Percentiles rank a stretch among this genome's conserved stretches.
phyloP scores from a whole-genome alignment of 2,888 invertebrate species.

The Acronicta leporina region DNA sequence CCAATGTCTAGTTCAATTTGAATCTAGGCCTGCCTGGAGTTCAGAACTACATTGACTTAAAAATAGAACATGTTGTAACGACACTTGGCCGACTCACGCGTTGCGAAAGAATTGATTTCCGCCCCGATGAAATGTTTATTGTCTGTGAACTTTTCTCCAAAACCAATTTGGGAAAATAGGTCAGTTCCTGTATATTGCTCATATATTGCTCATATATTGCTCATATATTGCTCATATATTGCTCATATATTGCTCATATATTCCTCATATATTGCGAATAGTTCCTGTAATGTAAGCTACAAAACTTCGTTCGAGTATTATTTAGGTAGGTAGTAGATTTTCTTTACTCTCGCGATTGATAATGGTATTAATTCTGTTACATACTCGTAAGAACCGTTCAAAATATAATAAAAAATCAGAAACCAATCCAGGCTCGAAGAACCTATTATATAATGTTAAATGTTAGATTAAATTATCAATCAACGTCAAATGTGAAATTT shows the following conservation, averaged over 20 bases:
- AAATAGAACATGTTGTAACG: constrained; percentile 43
- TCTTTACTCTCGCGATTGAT: no score
- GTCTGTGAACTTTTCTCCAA: constrained; percentile 38
- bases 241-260: constrained; percentile 40
- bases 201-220: constrained; percentile 39
- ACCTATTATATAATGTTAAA: no score
- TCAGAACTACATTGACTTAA: constrained; percentile 6
- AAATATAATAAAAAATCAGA: no score
- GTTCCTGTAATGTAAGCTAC: constrained; percentile 11
- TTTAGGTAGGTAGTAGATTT: no score
- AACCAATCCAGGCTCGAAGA: no score
- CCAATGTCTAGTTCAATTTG: constrained; percentile 84
- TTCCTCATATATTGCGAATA: constrained; percentile 31
- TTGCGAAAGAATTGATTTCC: constrained; percentile 44
- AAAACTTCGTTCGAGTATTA: neutral
- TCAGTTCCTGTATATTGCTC: constrained; percentile 34
- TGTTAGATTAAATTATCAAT: no score
- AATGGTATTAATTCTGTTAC: no score
- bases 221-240: constrained; percentile 41
- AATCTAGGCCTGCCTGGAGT: constrained; percentile 27
- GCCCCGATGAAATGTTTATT: constrained; percentile 59
- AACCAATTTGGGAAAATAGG: constrained; percentile 49
- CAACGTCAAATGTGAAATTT: no score
- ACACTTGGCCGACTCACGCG: constrained; percentile 36
- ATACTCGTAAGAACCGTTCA: no score